Conservation (phyloP, 2,888 invertebrate species). For the Tachina fera region DNA sequence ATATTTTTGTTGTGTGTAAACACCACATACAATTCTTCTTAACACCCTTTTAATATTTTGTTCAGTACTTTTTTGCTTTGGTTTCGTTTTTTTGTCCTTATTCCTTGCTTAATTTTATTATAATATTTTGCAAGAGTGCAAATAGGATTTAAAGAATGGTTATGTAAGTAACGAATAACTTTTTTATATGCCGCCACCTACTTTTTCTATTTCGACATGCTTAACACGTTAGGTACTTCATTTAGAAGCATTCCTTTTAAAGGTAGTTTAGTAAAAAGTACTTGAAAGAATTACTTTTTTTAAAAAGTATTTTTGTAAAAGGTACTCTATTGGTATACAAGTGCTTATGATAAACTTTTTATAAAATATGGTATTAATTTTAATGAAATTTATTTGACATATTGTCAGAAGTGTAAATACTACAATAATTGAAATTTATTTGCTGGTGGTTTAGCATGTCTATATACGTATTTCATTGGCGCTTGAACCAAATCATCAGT, state of each 20-base stretch:
- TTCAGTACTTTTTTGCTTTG: slow-evolving; percentile 16
- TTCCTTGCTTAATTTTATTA: slow-evolving; percentile 34
- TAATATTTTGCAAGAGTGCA: slow-evolving; percentile 55
- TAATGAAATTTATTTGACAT: too few species aligned
- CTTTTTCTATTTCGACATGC: neutral
- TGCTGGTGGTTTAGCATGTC: too few species aligned
- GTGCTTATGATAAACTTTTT: too few species aligned
- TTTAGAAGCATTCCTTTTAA: neutral
- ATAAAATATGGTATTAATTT: too few species aligned
- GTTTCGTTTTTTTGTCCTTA: slow-evolving; percentile 15
- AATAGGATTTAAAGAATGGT: slow-evolving; percentile 54
- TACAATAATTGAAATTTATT: too few species aligned
- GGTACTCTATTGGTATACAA: too few species aligned
- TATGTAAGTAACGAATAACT: slow-evolving; percentile 36
- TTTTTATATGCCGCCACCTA: slow-evolving; percentile 50
- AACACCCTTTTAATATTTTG: slow-evolving; percentile 50
- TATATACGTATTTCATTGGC: too few species aligned
- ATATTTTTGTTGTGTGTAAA: neutral
- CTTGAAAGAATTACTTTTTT: too few species aligned
- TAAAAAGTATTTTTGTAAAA: neutral
- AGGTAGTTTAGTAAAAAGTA: neutral
- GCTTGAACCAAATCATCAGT: too few species aligned
- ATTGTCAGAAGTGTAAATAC: too few species aligned
- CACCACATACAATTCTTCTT: slow-evolving; percentile 10
- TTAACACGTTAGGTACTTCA: neutral